These are phyloP conservation scores for Psylliodes chrysocephalus DNA, from an alignment of 2,888 invertebrate genomes.

Conservation along the genomic window DNA sequence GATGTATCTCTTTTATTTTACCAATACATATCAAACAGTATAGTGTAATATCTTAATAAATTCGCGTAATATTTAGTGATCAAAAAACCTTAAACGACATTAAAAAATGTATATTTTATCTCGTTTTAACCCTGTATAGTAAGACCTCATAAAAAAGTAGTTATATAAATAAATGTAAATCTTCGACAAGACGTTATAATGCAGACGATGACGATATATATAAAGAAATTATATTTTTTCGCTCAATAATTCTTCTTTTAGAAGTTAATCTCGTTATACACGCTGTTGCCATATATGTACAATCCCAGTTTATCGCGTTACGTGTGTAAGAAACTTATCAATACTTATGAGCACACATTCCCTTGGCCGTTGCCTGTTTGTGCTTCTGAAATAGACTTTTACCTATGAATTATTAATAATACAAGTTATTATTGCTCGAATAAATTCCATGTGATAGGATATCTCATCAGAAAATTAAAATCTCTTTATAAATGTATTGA, in stretches of 20 bases:
- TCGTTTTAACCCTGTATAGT: too few species aligned
- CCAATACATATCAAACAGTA: too few species aligned
- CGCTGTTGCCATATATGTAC: constrained; percentile 25
- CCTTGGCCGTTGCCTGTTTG: not conserved
- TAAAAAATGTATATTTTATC: too few species aligned
- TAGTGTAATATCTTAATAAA: too few species aligned
- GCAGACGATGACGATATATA: constrained; percentile 8
- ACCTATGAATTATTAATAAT: constrained; percentile 29
- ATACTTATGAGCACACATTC: constrained; percentile 29
- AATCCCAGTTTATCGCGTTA: constrained; percentile 21
- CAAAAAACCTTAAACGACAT: too few species aligned
- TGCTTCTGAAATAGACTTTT: constrained; percentile 12
- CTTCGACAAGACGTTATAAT: not conserved
- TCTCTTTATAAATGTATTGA: not conserved
- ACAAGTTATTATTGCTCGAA: constrained; percentile 15
- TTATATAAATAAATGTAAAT: constrained; percentile 3
- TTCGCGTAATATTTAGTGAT: too few species aligned
- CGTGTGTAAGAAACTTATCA: constrained; percentile 30
- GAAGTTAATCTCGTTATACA: constrained; percentile 23
- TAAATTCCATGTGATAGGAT: not conserved
- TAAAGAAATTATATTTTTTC: constrained; percentile 27
- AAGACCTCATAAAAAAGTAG: too few species aligned
- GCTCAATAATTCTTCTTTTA: constrained; percentile 15
- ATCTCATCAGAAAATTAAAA: constrained; percentile 4
- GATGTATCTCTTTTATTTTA: too few species aligned